Conservation (phyloP, 2,797 vertebrate species). For the Phataginus tricuspis region DNA sequence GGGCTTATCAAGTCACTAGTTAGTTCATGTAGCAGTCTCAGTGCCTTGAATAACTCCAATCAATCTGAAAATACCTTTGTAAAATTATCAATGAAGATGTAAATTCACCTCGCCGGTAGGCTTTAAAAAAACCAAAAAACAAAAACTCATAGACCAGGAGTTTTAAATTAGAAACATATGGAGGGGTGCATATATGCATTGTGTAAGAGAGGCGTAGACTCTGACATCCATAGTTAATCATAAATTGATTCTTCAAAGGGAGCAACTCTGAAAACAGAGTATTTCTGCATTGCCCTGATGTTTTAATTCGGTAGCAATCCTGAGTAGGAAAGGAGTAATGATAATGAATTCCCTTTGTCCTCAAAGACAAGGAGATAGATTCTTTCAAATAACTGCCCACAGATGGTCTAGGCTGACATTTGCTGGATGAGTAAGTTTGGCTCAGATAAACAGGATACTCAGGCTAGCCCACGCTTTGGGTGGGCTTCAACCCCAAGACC, state of each 20-base stretch:
- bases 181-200: not conserved
- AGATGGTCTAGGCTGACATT: not conserved
- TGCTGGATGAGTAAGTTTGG: constrained; percentile 58
- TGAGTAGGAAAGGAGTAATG: constrained; percentile 36
- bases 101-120: constrained; percentile 25
- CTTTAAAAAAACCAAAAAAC: not conserved
- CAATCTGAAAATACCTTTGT: constrained; percentile 59
- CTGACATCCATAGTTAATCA: not conserved
- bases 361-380: constrained; percentile 48
- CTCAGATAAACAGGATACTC: not conserved
- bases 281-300: not conserved
- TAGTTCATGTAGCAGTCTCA: not conserved
- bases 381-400: constrained; percentile 29
- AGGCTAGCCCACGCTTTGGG: constrained; percentile 40
- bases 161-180: constrained; percentile 58
- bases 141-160: not conserved
- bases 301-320: constrained; percentile 45
- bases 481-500: constrained; percentile 40
- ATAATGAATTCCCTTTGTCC: constrained; percentile 57
- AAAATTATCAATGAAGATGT: constrained; percentile 68
- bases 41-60: constrained; percentile 11
- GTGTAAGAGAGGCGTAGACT: not conserved
- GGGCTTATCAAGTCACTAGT: constrained; percentile 34
- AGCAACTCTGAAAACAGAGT: not conserved
- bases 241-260: constrained; percentile 42